Evolutionary conservation across 2,888 invertebrate species (phyloP), one percentile per base, ranked within the genome.

Genomic region (Lymantria dispar): DNA sequence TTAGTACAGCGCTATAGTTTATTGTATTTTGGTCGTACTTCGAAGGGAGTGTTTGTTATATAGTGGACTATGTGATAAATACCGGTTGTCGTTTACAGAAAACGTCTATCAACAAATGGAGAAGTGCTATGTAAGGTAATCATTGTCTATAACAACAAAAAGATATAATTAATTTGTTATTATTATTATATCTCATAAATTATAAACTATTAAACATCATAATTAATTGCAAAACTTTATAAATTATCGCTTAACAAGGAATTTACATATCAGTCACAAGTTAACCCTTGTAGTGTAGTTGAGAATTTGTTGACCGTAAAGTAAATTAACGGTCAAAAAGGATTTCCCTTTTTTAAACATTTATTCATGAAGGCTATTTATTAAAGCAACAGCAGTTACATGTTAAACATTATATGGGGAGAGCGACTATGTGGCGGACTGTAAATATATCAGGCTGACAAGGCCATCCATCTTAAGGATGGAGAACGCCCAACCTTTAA

Each of bases 361-460:
- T 67, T 77, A 80, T 80, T 77, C 74, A 74, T 70, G 70, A 64
- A 67, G 65, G 65, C 65, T 70, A 70, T 76, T 78, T 80, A 78
- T 78, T 71, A 77, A 71, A 73, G 69, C 68, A 68, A 70, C 69
- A 70, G 68, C 74, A 78, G 76, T 78, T 81, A 78, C 78, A 83
- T 82, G 79, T 72, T 78, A 74, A 82, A 78, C 73, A 76, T 76
- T 75, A 70, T 67, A 70, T 60, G 70, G 69, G 68, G 72, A 43
- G 64, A 67, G 70, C 69, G 75, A 72, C 76, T 74, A 80, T 82
- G 82, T 78, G 74, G 79, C 80, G 78, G 84, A 79, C 83, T 83
- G 87, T 86, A 85, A 83, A 89, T 89, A 88, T 85, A 86, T 89
- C 87, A 87, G 83, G 43, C 80, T 74, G 87, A 85, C 84, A 82